Evolutionary conservation across 2,888 invertebrate species (phyloP).

Genomic region (Tiliacea citrago): DNA sequence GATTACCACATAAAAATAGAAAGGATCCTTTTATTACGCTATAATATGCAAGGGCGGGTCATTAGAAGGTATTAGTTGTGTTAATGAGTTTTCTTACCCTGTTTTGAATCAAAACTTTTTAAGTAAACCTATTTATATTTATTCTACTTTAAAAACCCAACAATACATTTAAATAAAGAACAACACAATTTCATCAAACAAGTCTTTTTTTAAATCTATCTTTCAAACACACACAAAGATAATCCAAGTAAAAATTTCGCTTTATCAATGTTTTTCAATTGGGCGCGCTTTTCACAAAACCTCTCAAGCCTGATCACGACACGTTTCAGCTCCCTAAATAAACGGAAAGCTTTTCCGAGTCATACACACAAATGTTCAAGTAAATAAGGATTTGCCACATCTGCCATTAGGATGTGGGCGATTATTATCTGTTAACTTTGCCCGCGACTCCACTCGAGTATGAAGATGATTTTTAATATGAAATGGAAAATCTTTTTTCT

Average conservation of each 20-base stretch:
- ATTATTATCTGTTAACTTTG: conserved; percentile 19
- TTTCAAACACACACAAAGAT: conserved; percentile 13
- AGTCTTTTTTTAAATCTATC: neutral
- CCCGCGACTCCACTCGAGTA: neutral
- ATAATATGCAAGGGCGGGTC: no score
- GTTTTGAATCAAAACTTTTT: no score
- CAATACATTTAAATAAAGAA: neutral
- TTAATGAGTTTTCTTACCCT: no score
- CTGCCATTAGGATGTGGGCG: conserved; percentile 40
- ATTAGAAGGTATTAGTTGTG: no score
- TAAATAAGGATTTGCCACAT: conserved; percentile 34
- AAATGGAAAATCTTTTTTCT: neutral
- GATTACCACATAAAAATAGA: neutral
- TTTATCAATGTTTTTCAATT: conserved; percentile 11
- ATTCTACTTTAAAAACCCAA: neutral
- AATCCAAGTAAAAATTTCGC: conserved; percentile 16
- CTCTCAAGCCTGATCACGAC: conserved; percentile 29
- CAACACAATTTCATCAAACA: neutral
- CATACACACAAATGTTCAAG: conserved; percentile 23
- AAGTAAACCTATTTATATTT: no score
- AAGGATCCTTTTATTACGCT: neutral
- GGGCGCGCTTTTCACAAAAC: conserved; percentile 18
- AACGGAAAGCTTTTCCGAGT: conserved; percentile 27
- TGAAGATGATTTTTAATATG: neutral
- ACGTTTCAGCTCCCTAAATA: conserved; percentile 32